Conservation (phyloP, 2,797 vertebrate species). For the Myripristis jacobus region DNA sequence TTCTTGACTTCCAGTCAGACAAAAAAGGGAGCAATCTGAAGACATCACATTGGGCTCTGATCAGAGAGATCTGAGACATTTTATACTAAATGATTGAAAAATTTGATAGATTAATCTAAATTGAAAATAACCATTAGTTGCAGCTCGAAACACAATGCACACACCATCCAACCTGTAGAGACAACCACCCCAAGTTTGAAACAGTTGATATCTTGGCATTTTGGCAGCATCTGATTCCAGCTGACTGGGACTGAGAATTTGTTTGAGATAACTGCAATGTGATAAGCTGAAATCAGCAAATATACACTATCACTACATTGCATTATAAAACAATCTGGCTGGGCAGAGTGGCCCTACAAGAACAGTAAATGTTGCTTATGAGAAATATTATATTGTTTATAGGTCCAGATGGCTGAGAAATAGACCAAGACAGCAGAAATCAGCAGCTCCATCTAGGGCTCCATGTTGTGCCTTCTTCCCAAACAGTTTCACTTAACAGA, state of each 20-base stretch:
- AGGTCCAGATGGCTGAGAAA: not conserved
- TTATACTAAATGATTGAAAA: no score
- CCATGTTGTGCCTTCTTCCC: slow-evolving; percentile 4
- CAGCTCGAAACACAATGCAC: not conserved
- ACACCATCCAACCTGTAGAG: slow-evolving; percentile 6
- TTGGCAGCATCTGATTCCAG: not conserved
- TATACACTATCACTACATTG: not conserved
- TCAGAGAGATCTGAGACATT: no score
- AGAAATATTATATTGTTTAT: slow-evolving; percentile 1
- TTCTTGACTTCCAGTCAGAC: no score
- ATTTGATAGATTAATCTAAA: no score
- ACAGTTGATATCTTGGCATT: not conserved
- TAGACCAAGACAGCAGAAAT: slow-evolving; percentile 7
- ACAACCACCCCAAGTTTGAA: not conserved
- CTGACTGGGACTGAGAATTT: not conserved
- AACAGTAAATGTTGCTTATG: not conserved
- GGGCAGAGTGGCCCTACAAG: not conserved
- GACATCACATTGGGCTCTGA: no score
- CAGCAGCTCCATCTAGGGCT: not conserved
- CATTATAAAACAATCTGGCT: not conserved
- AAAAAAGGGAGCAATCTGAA: no score
- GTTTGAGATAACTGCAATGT: not conserved
- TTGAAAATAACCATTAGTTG: no score
- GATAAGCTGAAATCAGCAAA: slow-evolving; percentile 2
- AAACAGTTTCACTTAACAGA: slow-evolving; percentile 20